phyloP scores from a whole-genome alignment of 2,888 invertebrate species.

The Hirtodrosophila trivittata region DNA sequence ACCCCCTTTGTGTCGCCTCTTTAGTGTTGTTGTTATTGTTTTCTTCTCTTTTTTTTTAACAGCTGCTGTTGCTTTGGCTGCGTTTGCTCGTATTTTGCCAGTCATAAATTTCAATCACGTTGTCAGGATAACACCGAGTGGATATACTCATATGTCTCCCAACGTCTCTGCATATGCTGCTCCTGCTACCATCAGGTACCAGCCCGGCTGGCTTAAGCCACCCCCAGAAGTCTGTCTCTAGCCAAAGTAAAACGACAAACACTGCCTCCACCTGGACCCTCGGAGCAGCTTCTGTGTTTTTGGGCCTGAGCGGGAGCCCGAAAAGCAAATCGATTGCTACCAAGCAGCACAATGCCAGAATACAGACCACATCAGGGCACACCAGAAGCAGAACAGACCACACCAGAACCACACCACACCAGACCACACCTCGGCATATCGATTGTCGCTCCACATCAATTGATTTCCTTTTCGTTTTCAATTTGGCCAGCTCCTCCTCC shows the following conservation, averaged over 20 bases:
- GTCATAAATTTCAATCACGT: conserved; percentile 80
- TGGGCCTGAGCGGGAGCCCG: conserved; percentile 41
- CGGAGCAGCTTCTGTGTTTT: conserved; percentile 28
- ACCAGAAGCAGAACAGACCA: neutral
- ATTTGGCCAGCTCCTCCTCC: conserved; percentile 54
- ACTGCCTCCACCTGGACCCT: conserved; percentile 2
- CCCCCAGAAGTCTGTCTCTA: conserved; percentile 41
- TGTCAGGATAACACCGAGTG: conserved; percentile 77
- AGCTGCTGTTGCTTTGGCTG: conserved; percentile 41
- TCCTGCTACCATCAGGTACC: conserved; percentile 52
- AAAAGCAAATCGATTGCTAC: conserved; percentile 21
- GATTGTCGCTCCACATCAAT: conserved; percentile 77
- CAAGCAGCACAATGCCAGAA: conserved; percentile 3
- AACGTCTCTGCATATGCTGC: conserved; percentile 61
- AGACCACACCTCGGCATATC: conserved; percentile 62
- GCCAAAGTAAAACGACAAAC: conserved; percentile 50
- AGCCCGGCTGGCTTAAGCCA: conserved; percentile 12
- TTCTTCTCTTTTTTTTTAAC: conserved; percentile 31
- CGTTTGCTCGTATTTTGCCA: conserved; percentile 63
- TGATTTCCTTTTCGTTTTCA: conserved; percentile 79
- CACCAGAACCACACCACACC: conserved; percentile 14
- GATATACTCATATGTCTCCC: conserved; percentile 72
- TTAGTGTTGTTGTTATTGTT: neutral
- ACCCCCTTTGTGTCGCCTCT: neutral
- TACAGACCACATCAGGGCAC: conserved; percentile 16